Conservation (phyloP, 1,140 invertebrate genomes). For the Heliconius nattereri region DNA sequence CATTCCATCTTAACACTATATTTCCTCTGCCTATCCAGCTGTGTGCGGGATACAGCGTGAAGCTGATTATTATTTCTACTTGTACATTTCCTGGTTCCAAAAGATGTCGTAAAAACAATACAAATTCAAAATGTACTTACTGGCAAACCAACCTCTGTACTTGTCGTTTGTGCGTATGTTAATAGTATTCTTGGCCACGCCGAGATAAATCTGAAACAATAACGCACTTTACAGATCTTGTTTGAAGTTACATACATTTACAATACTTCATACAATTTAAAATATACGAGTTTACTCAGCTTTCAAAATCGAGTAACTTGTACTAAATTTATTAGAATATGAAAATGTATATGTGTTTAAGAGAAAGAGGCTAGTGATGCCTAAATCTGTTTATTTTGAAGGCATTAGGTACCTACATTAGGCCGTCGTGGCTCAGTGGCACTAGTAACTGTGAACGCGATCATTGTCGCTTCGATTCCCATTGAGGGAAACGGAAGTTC, state of each 20-base stretch:
- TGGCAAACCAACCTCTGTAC: conserved; percentile 58
- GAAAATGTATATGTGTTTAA: neutral
- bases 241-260: conserved; percentile 15
- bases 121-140: conserved; percentile 46
- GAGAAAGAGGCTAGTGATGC: too few relatives aligned
- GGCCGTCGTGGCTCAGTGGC: too few relatives aligned
- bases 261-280: conserved; percentile 22
- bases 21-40: too few relatives aligned
- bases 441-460: too few relatives aligned
- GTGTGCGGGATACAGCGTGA: too few relatives aligned
- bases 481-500: too few relatives aligned
- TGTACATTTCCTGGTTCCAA: neutral
- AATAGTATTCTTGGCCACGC: conserved; percentile 48
- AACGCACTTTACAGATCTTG: conserved; percentile 30
- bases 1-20: too few relatives aligned
- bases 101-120: neutral
- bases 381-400: too few relatives aligned
- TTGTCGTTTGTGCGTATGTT: conserved; percentile 51
- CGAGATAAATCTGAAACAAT: conserved; percentile 68
- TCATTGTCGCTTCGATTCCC: too few relatives aligned
- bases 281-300: conserved; percentile 42
- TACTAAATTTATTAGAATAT: neutral
- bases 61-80: too few relatives aligned
- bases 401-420: too few relatives aligned
- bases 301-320: conserved; percentile 1